Evolutionary conservation across 2,113 vertebrate genomes (phyloP).

Genomic region (Trogon melanurus): DNA sequence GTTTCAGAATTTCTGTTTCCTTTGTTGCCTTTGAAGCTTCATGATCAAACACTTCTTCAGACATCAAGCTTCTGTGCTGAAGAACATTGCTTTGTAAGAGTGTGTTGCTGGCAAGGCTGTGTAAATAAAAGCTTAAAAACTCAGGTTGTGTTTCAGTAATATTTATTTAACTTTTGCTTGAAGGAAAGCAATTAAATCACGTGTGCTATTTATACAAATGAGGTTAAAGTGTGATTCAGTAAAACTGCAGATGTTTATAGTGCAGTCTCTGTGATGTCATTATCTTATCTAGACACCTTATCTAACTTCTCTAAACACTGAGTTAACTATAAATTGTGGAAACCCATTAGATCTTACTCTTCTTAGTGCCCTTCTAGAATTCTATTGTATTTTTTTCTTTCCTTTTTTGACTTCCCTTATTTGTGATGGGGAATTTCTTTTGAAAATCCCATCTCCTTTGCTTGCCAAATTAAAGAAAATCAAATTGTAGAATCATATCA

Average conservation of each 20-base stretch:
- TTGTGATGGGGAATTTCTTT: neutral
- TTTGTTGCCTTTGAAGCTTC: constrained; percentile 22
- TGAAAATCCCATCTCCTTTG: neutral
- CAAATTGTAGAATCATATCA: neutral
- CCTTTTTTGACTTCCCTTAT: neutral
- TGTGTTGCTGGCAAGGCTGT: neutral
- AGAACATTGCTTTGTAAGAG: constrained; percentile 6
- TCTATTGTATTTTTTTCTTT: neutral
- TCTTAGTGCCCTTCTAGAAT: neutral
- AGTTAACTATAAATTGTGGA: constrained; percentile 3
- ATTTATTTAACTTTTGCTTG: constrained; percentile 61
- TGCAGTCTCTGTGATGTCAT: neutral
- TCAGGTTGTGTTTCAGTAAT: constrained; percentile 43
- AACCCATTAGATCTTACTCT: neutral
- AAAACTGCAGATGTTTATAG: constrained; percentile 35
- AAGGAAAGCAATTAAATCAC: constrained; percentile 52
- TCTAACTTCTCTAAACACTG: constrained; percentile 38
- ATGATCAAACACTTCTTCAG: constrained; percentile 41
- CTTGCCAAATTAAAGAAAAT: neutral
- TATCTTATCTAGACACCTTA: constrained; percentile 14
- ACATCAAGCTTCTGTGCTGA: neutral
- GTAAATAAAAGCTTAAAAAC: constrained; percentile 61
- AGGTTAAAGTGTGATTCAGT: constrained; percentile 29
- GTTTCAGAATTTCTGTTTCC: neutral
- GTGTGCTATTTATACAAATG: constrained; percentile 60